Evolutionary conservation across 2,888 invertebrate genomes (phyloP), one percentile per base, ranked within the genome.

Genomic region (Apotomis turbidana): DNA sequence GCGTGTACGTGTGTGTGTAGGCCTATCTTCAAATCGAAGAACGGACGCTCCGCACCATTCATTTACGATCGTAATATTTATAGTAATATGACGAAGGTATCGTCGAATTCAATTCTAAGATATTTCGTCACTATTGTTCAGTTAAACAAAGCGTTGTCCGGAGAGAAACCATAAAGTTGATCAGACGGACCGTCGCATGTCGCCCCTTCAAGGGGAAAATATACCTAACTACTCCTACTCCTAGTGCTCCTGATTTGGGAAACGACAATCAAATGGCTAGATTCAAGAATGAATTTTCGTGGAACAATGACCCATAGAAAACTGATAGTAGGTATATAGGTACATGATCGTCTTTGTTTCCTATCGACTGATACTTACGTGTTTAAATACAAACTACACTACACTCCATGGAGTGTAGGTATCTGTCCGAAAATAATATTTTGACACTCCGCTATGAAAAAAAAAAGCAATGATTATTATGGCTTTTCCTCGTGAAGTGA

Each of bases 71-170:
- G 9, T 63, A 41, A 52, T 63, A 64, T 64, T 64, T 54, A 64
- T 41, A 44, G 38, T 54, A 52, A 67, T 13, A 61, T 70, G 61
- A 60, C 49, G 49, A 41, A 71, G 49, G 59, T 71, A 66, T 38
- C 15, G n/a, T 41, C 15, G 41, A 49, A 60, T 52, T 54, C 27
- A 27, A 38, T 49, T 51, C 12, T 44, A 9, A 66, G 44, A 66
- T 55, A 41, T 54, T 64, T 54, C 15, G 54, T 8, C 15, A 46
- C 64, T 36, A 55, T 55, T 66, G 46, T 55, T 66, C 55, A 55
- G 64, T 46, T n/a, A 44, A 55, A 66, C 55, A 61, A 66, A 66
- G 64, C 55, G 15, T 55, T 27, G 44, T 55, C 64, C 55, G 41
- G 6, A 44, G 49, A 49, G 38, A 36, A 38, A n/a, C 41, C 55